These are phyloP conservation scores for Psittacula echo DNA, from an alignment of 2,797 vertebrate genomes.

Conservation along the genomic window DNA sequence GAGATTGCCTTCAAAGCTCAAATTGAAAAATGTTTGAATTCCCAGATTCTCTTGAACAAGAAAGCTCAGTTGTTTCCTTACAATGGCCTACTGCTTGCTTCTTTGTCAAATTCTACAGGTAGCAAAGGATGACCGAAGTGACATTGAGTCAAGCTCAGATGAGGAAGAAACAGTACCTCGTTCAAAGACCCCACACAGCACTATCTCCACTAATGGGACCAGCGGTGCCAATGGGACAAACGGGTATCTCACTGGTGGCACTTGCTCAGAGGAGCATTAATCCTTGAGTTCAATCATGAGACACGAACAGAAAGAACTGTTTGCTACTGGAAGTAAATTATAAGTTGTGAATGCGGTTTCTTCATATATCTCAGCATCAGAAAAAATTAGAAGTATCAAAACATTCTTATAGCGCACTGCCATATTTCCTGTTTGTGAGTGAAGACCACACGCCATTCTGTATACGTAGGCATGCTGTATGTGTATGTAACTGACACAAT, in stretches of 20 bases:
- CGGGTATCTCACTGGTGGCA: constrained; percentile 87
- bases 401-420: constrained; percentile 84
- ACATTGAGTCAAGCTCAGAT: constrained; percentile 96
- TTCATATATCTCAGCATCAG: constrained; percentile 84
- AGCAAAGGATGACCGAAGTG: constrained; percentile 93
- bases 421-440: constrained; percentile 84
- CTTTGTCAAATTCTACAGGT: constrained; percentile 79
- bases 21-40: neutral
- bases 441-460: constrained; percentile 83
- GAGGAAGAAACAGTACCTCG: constrained; percentile 88
- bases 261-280: constrained; percentile 91
- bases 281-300: constrained; percentile 57
- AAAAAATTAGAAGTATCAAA: constrained; percentile 83
- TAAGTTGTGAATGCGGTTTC: constrained; percentile 85
- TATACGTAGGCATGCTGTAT: constrained; percentile 90
- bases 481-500: constrained; percentile 83
- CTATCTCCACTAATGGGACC: constrained; percentile 77
- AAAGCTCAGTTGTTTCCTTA: neutral
- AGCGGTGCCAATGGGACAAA: constrained; percentile 92
- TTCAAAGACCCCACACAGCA: constrained; percentile 83
- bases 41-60: neutral
- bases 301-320: constrained; percentile 83
- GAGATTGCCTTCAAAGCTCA: neutral
- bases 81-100: neutral
- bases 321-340: constrained; percentile 86